Evolutionary conservation across 2,888 invertebrate species (phyloP).

Genomic region (Netelia fuscicornis): DNA sequence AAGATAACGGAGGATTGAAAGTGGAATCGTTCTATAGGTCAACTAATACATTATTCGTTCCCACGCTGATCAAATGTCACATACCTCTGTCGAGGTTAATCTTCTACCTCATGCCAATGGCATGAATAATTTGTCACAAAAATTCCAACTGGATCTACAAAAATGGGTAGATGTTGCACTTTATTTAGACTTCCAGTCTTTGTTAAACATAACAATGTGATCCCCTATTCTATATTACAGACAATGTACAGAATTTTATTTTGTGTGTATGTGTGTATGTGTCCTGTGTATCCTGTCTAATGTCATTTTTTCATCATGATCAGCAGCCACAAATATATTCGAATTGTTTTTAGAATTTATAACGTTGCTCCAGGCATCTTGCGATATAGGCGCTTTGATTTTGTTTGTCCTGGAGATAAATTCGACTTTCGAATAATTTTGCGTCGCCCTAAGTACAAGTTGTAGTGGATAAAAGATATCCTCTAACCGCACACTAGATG

Average conservation of each 20-base stretch:
- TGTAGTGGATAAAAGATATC: constrained; percentile 39
- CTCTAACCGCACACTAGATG: constrained; percentile 25
- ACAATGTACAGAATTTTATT: constrained; percentile 54
- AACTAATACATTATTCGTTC: background rate
- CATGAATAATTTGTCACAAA: background rate
- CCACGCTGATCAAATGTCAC: constrained; percentile 19
- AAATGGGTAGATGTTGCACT: constrained; percentile 54
- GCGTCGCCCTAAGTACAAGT: constrained; percentile 65
- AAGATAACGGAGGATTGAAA: background rate
- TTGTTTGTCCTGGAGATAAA: background rate
- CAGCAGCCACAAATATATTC: background rate
- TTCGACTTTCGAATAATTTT: constrained; percentile 22
- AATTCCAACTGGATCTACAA: background rate
- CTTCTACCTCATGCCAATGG: background rate
- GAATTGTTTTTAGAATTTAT: background rate
- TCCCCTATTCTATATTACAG: constrained; percentile 64
- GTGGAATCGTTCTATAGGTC: background rate
- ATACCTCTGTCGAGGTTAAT: background rate
- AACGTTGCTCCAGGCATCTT: background rate
- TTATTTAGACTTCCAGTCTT: constrained; percentile 58
- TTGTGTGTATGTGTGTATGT: background rate
- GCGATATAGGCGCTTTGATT: background rate
- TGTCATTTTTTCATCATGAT: constrained; percentile 1
- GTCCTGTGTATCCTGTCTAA: constrained; percentile 21
- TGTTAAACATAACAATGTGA: constrained; percentile 63